Evolutionary conservation across 2,113 vertebrate species (phyloP), one percentile per base, ranked within the genome.

Genomic region (Equus przewalskii): DNA sequence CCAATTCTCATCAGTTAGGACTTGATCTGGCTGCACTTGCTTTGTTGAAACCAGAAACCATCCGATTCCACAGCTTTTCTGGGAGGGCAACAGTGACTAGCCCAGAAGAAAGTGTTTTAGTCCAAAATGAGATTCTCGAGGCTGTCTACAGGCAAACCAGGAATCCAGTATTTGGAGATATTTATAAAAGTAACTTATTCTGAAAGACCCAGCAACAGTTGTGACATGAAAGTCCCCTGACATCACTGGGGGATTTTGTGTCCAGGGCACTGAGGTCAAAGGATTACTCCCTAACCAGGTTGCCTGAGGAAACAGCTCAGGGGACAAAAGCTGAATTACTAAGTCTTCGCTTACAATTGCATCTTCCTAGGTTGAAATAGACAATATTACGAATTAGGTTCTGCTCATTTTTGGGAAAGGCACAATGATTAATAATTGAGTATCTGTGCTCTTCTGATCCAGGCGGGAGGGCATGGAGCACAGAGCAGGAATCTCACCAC

Each of bases 131-230:
- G 26, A 26, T 46, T 36, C 26, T 86, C 54, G 8, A 33, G 21
- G 46, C 14, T 80, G 72, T 58, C 72, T 19, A 0, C 8, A 4
- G 58, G 49, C 30, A 41, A 28, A 18, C 24, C 65, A n/a, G 19
- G 26, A 5, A 4, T 56, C 2, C 11, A 3, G 0, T 41, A 56
- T 75, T n/a, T n/a, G 22, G 78, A 6, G 26, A 1, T 22, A 13
- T 51, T 19, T 15, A 19, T 56, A 41, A 62, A 26, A n/a, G 1
- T n/a, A 62, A 72, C 26, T 41, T 36, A 7, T 30, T 76, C 33
- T 11, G 78, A 46, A 62, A 44, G 70, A 7, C 41, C 64, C 54
- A n/a, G 28, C 62, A 41, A 28, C 84, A 33, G 8, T 18, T 16
- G 24, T 36, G 24, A 28, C 24, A 12, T 15, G 75, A 9, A 44